Conservation (phyloP, 2,797 vertebrate genomes). For the Knipowitschia caucasica region DNA sequence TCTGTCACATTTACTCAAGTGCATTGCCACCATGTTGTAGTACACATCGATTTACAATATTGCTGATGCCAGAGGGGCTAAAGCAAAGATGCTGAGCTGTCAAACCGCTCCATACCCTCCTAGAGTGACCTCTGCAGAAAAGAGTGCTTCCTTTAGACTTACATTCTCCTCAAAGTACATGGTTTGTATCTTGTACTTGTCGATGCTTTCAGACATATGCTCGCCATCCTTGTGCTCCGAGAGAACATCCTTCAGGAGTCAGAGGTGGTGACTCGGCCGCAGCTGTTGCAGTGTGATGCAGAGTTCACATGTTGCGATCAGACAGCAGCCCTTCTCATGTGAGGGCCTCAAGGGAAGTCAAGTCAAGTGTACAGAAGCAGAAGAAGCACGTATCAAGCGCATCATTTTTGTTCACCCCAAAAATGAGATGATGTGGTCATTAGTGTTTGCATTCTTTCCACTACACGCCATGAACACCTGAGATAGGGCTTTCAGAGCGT, state of each 20-base stretch:
- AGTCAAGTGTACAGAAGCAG: not conserved
- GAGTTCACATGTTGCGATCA: not conserved
- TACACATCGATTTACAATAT: slow-evolving; percentile 45
- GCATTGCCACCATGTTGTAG: slow-evolving; percentile 3
- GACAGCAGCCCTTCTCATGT: not conserved
- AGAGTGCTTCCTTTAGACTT: slow-evolving; percentile 9
- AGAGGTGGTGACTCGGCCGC: not conserved
- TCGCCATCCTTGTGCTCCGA: not conserved
- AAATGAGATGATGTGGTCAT: not conserved
- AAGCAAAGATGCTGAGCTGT: slow-evolving; percentile 39
- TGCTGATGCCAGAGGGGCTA: slow-evolving; percentile 18
- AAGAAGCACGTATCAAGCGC: not conserved
- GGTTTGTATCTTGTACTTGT: slow-evolving; percentile 9
- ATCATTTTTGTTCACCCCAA: not conserved
- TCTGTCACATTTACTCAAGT: slow-evolving; percentile 8
- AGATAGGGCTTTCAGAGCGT: not conserved
- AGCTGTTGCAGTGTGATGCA: not conserved
- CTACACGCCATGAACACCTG: not conserved
- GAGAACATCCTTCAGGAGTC: slow-evolving; percentile 1
- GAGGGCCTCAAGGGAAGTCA: not conserved
- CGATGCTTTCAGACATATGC: not conserved
- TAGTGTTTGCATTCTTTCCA: not conserved
- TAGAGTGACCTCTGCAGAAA: slow-evolving; percentile 34
- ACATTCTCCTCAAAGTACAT: slow-evolving; percentile 11
- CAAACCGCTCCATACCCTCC: slow-evolving; percentile 14